phyloP scores from a whole-genome alignment of 2,113 vertebrate species.

The Hydrochoerus hydrochaeris region DNA sequence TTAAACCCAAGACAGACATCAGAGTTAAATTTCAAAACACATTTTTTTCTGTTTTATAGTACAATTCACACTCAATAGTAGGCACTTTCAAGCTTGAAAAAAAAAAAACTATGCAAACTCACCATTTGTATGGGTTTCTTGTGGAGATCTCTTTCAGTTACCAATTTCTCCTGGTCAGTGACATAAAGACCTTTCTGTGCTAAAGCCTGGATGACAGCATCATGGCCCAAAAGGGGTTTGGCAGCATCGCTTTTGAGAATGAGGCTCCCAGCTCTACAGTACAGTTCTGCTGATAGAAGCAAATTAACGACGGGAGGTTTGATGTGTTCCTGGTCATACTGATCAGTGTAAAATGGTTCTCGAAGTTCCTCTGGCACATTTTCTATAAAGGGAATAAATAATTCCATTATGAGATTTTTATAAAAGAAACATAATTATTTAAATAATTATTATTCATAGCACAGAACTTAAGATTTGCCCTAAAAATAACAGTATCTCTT shows the following conservation, averaged over 20 bases:
- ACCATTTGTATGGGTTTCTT: conserved; percentile 98
- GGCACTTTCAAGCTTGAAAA: background rate
- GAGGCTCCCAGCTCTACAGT: conserved; percentile 95
- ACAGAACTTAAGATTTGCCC: background rate
- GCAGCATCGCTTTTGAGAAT: conserved; percentile 94
- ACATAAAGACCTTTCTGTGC: conserved; percentile 97
- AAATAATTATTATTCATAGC: background rate
- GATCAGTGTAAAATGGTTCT: conserved; percentile 98
- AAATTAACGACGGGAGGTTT: conserved; percentile 95
- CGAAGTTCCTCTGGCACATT: conserved; percentile 93
- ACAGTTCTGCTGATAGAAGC: conserved; percentile 97
- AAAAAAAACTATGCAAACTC: conserved; percentile 76
- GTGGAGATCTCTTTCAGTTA: conserved; percentile 95
- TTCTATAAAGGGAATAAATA: conserved; percentile 85
- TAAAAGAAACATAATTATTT: background rate
- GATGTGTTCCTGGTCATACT: conserved; percentile 99
- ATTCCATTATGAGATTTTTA: background rate
- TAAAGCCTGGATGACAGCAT: conserved; percentile 96
- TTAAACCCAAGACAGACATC: background rate
- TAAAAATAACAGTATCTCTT: background rate
- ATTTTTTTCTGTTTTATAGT: background rate
- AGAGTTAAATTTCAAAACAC: background rate
- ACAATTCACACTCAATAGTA: background rate
- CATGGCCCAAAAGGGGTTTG: conserved; percentile 95
- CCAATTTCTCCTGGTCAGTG: conserved; percentile 95